Evolutionary conservation across 2,888 invertebrate genomes (phyloP), one percentile per base, ranked within the genome.

Genomic region (Lymantria dispar): DNA sequence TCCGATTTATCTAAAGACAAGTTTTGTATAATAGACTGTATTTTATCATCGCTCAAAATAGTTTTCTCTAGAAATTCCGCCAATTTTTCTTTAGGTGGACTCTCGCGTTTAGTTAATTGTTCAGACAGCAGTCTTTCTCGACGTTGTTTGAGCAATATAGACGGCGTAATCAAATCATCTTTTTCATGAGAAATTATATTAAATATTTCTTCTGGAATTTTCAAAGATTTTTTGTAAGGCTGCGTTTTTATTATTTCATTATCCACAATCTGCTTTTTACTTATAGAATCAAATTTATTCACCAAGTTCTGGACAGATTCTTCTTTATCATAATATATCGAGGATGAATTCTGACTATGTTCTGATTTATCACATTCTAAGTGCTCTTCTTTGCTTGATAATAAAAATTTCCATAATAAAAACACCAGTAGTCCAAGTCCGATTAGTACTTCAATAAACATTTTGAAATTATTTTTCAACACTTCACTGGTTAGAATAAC

Each of bases 41-140:
- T 81, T 77, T 89, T 91, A 59, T 85, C 84, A 73, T 88, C 84
- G 55, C 83, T 83, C 46, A 89, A 81, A 72, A 90, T 77, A 56
- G 87, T 88, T 76, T 90, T 90, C 64, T 90, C 90, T 33, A 90
- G 68, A 64, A 87, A 91, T 66, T 88, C 85, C 8, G 87, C 76
- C 49, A 91, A 74, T 57, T 80, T 80, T 65, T 89, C 90, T 75
- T 86, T 90, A 29, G 90, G 89, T 42, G 90, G 90, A 66, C 89
- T 89, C 37, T 86, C 85, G 9, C 87, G 77, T 72, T 83, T 84
- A 11, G 58, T 42, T 15, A 55, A 47, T 49, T 71, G 75, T 60
- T 70, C 72, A 43, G 36, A 22, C 13, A 56, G 58, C 13, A 65
- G 48, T 52, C 75, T 76, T 57, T 74, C 70, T 43, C 68, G 69